These are phyloP conservation scores for Hypotaenidia philippensis DNA, from an alignment of 2,797 vertebrate genomes.

Conservation along the genomic window DNA sequence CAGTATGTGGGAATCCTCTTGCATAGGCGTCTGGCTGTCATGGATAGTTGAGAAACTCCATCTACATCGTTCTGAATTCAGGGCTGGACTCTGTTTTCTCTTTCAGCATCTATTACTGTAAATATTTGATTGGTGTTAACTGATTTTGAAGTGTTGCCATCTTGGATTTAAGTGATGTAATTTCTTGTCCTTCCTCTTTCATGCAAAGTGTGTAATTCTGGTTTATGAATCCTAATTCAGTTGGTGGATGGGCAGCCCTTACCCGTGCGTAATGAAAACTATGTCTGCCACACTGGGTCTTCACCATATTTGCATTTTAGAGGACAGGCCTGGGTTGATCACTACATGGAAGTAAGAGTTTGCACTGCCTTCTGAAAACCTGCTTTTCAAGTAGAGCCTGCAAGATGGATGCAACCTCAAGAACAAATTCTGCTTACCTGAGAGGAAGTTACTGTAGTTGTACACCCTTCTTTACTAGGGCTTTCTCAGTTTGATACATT, in stretches of 20 bases:
- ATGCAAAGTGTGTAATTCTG: neutral
- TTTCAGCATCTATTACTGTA: neutral
- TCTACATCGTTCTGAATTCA: neutral
- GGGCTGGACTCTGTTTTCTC: neutral
- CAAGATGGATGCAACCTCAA: neutral
- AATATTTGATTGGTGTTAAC: neutral
- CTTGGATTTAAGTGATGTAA: neutral
- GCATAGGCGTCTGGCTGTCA: fast-evolving
- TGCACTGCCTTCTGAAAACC: neutral
- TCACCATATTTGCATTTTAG: neutral
- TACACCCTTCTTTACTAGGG: neutral
- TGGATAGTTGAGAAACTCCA: neutral
- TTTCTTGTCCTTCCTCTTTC: neutral
- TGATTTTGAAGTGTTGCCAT: neutral
- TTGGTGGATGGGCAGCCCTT: neutral
- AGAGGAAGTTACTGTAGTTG: neutral
- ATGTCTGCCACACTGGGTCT: neutral
- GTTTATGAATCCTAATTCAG: neutral
- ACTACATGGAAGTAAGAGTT: neutral
- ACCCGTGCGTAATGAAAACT: neutral
- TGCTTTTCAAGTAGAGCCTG: neutral
- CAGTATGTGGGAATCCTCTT: neutral
- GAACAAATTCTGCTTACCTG: neutral
- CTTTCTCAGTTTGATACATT: neutral
- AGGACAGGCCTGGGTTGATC: neutral